A percentile compares a stretch with the other conserved stretches of the same genome.
Conservation (phyloP, 2,888 invertebrate genomes). For the Congeria kusceri region DNA sequence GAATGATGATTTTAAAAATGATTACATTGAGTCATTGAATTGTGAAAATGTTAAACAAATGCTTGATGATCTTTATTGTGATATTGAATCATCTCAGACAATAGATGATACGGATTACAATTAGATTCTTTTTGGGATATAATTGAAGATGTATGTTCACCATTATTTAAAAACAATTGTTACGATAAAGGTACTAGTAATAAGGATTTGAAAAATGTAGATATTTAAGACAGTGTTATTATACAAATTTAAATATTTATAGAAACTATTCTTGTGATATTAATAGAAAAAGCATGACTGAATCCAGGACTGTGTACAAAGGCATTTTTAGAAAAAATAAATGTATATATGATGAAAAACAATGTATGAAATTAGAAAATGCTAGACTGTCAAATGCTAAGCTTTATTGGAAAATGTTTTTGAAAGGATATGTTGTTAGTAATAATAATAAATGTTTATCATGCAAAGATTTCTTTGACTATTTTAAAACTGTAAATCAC, state of each 20-base stretch:
- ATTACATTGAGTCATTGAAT: background rate
- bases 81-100: background rate
- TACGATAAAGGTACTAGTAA: background rate
- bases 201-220: no score
- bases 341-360: slow-evolving; percentile 2
- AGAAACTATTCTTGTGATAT: background rate
- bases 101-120: background rate
- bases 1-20: background rate
- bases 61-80: no score
- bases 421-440: background rate
- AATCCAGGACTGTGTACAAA: no score
- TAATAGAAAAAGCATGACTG: no score
- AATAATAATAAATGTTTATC: background rate
- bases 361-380: background rate
- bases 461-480: background rate
- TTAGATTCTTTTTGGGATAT: background rate
- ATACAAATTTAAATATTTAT: no score
- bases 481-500: slow-evolving; percentile 5
- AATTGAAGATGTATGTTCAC: no score
- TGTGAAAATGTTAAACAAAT: background rate
- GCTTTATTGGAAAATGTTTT: slow-evolving; percentile 5
- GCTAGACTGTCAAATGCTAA: background rate
- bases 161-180: background rate
- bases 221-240: no score
- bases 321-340: no score